Percentiles rank a stretch among this genome's conserved stretches.
Conservation (phyloP, 2,888 invertebrate species). For the Nephrotoma guestfalica region DNA sequence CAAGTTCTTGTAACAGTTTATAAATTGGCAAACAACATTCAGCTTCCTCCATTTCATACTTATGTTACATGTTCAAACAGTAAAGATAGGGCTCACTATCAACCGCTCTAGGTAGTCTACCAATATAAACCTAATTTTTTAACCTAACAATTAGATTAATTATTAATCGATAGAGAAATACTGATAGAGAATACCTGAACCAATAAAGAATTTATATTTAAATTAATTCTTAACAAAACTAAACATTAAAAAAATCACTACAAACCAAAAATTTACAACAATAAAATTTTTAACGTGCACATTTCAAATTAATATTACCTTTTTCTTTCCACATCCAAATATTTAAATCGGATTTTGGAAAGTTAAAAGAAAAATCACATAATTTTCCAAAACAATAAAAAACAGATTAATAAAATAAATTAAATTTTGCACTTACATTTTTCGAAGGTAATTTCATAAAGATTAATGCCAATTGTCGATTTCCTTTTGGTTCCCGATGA, state of each 20-base stretch:
- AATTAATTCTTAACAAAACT: too few relatives aligned
- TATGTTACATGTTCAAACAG: too few relatives aligned
- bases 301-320: constrained; percentile 12
- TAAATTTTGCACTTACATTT: constrained; percentile 35
- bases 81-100: too few relatives aligned
- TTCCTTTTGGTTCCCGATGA: constrained; percentile 67
- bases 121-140: too few relatives aligned
- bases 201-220: not conserved
- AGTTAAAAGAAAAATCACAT: constrained; percentile 1
- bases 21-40: too few relatives aligned
- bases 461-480: constrained; percentile 81
- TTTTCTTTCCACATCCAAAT: constrained; percentile 15
- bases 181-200: too few relatives aligned
- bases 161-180: too few relatives aligned
- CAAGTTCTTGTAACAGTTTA: too few relatives aligned
- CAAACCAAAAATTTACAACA: not conserved
- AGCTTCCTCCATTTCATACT: too few relatives aligned
- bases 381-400: constrained; percentile 1
- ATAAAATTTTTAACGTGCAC: not conserved
- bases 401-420: not conserved
- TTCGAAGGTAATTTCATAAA: constrained; percentile 93
- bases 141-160: too few relatives aligned
- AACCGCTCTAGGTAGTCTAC: too few relatives aligned
- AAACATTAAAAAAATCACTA: not conserved
- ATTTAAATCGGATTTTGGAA: constrained; percentile 1